Evolutionary conservation across 2,113 vertebrate genomes (phyloP).

Genomic region (Sapayoa aenigma): DNA sequence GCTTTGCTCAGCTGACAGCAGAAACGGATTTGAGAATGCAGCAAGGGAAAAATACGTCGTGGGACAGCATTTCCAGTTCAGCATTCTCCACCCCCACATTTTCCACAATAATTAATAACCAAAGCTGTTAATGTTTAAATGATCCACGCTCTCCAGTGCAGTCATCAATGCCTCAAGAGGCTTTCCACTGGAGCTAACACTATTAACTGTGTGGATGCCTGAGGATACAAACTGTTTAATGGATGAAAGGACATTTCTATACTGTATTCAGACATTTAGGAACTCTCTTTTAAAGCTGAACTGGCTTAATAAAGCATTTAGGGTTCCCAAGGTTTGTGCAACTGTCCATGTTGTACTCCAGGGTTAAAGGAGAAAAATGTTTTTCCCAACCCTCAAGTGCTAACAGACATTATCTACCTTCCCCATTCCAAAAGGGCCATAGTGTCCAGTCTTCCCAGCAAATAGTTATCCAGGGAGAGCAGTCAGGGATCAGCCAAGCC

Average conservation of each 20-base stretch:
- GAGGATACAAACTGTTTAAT: neutral
- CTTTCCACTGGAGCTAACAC: neutral
- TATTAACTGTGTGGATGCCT: constrained; percentile 10
- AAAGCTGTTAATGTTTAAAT: constrained; percentile 44
- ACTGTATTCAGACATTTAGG: neutral
- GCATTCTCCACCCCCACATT: neutral
- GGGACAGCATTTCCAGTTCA: constrained; percentile 10
- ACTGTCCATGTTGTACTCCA: neutral
- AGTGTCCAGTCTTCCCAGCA: neutral
- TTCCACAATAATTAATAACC: constrained; percentile 56
- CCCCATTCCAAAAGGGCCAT: neutral
- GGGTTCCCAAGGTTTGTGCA: neutral
- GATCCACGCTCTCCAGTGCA: neutral
- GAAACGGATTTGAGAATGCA: neutral
- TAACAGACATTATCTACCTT: neutral
- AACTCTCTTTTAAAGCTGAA: neutral
- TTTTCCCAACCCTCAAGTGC: neutral
- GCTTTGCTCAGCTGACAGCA: neutral
- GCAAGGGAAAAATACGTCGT: neutral
- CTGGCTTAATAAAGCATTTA: neutral
- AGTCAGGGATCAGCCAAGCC: neutral
- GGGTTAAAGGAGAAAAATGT: neutral
- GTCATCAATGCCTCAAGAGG: neutral
- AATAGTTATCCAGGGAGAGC: neutral
- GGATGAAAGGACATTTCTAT: neutral